These are phyloP conservation scores for Tupaia tana DNA, from an alignment of 2,113 vertebrate genomes.

Conservation along the genomic window DNA sequence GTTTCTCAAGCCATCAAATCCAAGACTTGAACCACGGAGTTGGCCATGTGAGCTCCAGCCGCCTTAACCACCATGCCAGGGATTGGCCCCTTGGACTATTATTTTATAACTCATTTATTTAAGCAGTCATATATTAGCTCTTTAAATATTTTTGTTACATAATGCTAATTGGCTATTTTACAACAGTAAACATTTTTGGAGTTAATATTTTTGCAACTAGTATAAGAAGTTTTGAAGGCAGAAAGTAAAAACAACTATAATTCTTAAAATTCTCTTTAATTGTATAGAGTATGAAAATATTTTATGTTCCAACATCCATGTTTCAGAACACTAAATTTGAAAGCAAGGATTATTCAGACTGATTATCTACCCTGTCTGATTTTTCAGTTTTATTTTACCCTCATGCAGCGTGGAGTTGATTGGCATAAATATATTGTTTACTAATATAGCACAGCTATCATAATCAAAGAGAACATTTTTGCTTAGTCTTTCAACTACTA, in stretches of 20 bases:
- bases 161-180: not conserved
- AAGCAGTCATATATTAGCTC: not conserved
- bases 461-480: not conserved
- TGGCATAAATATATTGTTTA: not conserved
- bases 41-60: too few species aligned
- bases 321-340: not conserved
- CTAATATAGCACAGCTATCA: not conserved
- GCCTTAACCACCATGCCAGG: too few species aligned
- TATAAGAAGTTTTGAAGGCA: not conserved
- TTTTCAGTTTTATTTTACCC: conserved; percentile 24
- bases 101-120: not conserved
- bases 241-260: not conserved
- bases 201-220: not conserved
- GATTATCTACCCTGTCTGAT: not conserved
- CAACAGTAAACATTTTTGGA: not conserved
- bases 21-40: too few species aligned
- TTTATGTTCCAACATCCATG: not conserved
- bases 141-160: not conserved
- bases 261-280: not conserved
- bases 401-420: not conserved
- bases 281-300: not conserved
- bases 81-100: not conserved
- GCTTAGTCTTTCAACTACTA: not conserved
- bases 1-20: too few species aligned
- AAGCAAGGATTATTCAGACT: not conserved